Evolutionary conservation across 2,113 vertebrate genomes (phyloP).

Genomic region (Osmerus mordax): DNA sequence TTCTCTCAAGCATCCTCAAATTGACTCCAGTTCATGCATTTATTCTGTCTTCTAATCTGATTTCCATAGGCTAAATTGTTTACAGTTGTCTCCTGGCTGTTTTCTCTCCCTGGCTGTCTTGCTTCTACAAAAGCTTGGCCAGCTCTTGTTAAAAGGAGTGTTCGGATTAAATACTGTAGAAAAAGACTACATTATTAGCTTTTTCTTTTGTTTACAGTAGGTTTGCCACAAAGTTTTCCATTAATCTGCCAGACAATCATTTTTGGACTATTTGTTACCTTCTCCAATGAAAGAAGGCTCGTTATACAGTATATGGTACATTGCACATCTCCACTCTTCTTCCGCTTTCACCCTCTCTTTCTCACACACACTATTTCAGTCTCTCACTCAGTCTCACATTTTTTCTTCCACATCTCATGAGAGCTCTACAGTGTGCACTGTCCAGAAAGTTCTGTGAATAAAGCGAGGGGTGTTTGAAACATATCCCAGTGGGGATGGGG

Average conservation of each 20-base stretch:
- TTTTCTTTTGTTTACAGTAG: slow-evolving; percentile 50
- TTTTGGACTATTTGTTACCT: slow-evolving; percentile 56
- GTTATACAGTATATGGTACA: slow-evolving; percentile 51
- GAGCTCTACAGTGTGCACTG: slow-evolving; percentile 24
- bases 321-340: slow-evolving; percentile 27
- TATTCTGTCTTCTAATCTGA: slow-evolving; percentile 36
- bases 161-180: slow-evolving; percentile 60
- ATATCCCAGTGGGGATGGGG: slow-evolving; percentile 18
- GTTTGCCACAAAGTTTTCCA: no score
- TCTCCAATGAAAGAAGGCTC: slow-evolving; percentile 59
- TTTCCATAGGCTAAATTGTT: slow-evolving; percentile 34
- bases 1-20: slow-evolving; percentile 32
- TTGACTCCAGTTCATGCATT: slow-evolving; percentile 1
- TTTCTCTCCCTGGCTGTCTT: slow-evolving; percentile 34
- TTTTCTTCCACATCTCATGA: slow-evolving; percentile 23
- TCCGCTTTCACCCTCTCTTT: background rate
- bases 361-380: background rate
- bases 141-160: slow-evolving; percentile 61
- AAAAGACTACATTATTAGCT: slow-evolving; percentile 58
- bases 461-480: slow-evolving; percentile 46
- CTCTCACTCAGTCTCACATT: background rate
- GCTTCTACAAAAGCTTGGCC: slow-evolving; percentile 58
- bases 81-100: slow-evolving; percentile 16
- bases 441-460: slow-evolving; percentile 44
- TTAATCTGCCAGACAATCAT: slow-evolving; percentile 52